phyloP scores from a whole-genome alignment of 1,140 invertebrate genomes.

The Globodera ellingtonae region DNA sequence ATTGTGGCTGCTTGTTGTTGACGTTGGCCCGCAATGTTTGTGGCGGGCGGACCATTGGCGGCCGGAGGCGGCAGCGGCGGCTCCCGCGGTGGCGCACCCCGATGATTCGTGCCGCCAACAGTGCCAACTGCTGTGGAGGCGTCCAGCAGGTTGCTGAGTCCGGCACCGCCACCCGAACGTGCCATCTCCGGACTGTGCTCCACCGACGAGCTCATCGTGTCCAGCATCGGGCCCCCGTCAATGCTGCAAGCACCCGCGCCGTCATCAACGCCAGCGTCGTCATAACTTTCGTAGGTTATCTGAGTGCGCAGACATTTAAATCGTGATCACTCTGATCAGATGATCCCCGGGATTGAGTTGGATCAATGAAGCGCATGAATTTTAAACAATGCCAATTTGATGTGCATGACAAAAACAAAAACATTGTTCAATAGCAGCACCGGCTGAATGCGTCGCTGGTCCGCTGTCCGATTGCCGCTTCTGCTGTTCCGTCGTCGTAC shows the following conservation, averaged over 20 bases:
- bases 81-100: neutral
- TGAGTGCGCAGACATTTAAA: neutral
- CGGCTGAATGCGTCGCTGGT: neutral
- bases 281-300: slow-evolving; percentile 1
- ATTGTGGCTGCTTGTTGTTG: neutral
- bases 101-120: too few relatives aligned
- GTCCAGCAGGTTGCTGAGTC: too few relatives aligned
- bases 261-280: neutral
- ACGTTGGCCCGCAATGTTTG: neutral
- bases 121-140: neutral
- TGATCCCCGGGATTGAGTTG: too few relatives aligned
- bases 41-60: neutral
- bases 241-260: neutral
- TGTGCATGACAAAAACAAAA: neutral
- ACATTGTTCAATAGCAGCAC: neutral
- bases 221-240: neutral
- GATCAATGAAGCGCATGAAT: too few relatives aligned
- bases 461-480: neutral
- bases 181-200: neutral
- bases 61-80: too few relatives aligned
- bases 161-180: neutral
- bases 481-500: slow-evolving; percentile 4
- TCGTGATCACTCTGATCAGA: too few relatives aligned
- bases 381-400: too few relatives aligned
- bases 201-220: neutral